Percentiles rank a stretch among this genome's conserved stretches.
Evolutionary conservation across 2,113 vertebrate genomes (phyloP).

Genomic region (Scomber colias): DNA sequence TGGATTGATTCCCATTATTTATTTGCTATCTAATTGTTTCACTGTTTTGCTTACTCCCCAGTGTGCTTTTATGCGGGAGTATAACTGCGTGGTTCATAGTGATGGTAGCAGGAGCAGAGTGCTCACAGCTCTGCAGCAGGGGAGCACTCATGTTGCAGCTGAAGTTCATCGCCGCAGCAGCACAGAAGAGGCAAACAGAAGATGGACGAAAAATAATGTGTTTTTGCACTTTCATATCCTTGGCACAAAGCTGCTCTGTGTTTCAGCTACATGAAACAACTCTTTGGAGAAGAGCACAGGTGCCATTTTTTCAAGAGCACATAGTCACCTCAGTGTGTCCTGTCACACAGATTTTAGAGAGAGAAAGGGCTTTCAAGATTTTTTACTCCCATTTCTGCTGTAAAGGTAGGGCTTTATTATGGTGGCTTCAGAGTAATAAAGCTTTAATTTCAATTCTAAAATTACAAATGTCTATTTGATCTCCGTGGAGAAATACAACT

Average conservation of each 20-base stretch:
- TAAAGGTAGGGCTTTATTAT: background rate
- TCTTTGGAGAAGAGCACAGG: constrained; percentile 25
- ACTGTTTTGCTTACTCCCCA: constrained; percentile 41
- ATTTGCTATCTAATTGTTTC: constrained; percentile 61
- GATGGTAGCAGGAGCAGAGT: constrained; percentile 5
- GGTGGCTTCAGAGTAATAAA: no score
- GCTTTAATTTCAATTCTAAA: no score
- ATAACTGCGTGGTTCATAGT: constrained; percentile 30
- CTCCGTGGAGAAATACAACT: no score
- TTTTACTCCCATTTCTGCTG: background rate
- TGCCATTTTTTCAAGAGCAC: constrained; percentile 15
- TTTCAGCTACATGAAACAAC: constrained; percentile 5
- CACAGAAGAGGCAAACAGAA: constrained; percentile 23
- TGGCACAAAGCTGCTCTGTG: constrained; percentile 22
- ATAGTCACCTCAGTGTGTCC: constrained; percentile 23
- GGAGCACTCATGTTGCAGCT: constrained; percentile 44
- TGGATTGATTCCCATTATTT: constrained; percentile 57
- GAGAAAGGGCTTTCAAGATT: no score
- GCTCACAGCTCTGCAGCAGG: constrained; percentile 34
- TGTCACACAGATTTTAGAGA: background rate
- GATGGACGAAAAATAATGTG: constrained; percentile 1
- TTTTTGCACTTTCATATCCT: constrained; percentile 2
- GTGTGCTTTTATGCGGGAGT: constrained; percentile 42
- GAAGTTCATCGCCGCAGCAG: constrained; percentile 43
- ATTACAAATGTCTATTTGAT: no score